A percentile compares a stretch with the other conserved stretches of the same genome.
Conservation (phyloP, 2,888 invertebrate genomes). For the Drosophila stalkeri region DNA sequence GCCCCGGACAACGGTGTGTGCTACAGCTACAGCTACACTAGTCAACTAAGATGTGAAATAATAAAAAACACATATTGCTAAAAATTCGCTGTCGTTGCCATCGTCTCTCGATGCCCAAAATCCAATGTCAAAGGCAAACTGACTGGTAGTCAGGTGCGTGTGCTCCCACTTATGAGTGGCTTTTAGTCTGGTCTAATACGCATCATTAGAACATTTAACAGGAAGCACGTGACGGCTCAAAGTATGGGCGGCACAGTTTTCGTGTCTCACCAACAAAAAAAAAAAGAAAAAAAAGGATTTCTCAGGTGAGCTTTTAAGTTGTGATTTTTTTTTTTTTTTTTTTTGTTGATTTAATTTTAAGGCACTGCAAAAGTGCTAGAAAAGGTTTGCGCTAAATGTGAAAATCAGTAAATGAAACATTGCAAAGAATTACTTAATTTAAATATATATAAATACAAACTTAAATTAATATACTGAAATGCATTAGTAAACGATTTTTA, state of each 20-base stretch:
- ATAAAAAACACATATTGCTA: conserved; percentile 75
- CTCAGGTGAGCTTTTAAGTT: conserved; percentile 30
- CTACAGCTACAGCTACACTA: conserved; percentile 25
- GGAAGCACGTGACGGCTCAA: conserved; percentile 73
- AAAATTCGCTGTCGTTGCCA: conserved; percentile 55
- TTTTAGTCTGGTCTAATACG: conserved; percentile 78
- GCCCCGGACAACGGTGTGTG: conserved; percentile 37
- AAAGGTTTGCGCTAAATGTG: background rate
- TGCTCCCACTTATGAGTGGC: conserved; percentile 75
- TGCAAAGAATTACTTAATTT: background rate
- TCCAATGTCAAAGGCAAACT: conserved; percentile 27
- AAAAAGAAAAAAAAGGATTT: conserved; percentile 33
- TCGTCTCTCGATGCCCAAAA: background rate
- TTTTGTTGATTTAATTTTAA: background rate
- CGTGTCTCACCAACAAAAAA: background rate
- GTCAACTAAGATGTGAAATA: conserved; percentile 50
- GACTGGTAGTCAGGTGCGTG: conserved; percentile 64
- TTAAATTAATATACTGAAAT: no score
- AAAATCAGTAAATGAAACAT: no score
- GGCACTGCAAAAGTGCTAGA: background rate
- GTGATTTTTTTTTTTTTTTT: background rate
- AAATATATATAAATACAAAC: background rate
- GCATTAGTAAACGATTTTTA: no score
- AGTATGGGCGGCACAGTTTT: conserved; percentile 14
- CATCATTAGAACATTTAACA: conserved; percentile 81